A percentile compares a stretch with the other conserved stretches of the same genome.
phyloP scores from a whole-genome alignment of 2,797 vertebrate species.

The Falco naumanni region DNA sequence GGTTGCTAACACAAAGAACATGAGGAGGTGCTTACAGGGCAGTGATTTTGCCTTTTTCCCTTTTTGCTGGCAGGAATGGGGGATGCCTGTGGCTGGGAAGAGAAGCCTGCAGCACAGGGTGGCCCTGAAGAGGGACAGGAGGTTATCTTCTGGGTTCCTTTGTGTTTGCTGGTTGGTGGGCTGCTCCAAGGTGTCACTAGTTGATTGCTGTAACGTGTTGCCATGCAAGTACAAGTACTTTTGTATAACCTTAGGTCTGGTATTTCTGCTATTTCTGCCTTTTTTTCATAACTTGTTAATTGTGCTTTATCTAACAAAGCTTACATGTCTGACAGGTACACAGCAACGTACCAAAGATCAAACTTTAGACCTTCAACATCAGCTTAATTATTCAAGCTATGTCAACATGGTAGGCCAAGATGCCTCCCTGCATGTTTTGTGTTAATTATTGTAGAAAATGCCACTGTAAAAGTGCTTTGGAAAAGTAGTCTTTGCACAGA shows the following conservation, averaged over 20 bases:
- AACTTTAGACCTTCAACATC: neutral
- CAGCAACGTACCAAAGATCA: neutral
- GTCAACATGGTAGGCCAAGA: neutral
- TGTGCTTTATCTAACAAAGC: neutral
- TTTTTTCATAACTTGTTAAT: neutral
- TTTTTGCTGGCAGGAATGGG: neutral
- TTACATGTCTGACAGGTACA: neutral
- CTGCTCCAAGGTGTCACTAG: neutral
- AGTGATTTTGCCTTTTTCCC: neutral
- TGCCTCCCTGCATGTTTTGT: neutral
- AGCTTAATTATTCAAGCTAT: neutral
- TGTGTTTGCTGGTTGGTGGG: neutral
- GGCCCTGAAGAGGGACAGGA: no score
- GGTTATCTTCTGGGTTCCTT: accelerated
- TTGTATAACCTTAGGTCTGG: neutral
- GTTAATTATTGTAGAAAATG: neutral
- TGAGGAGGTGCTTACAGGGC: accelerated
- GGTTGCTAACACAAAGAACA: neutral
- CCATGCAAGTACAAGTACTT: neutral
- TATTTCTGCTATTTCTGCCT: neutral
- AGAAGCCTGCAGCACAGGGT: neutral
- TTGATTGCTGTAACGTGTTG: neutral
- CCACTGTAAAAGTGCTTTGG: accelerated
- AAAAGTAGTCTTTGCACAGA: neutral
- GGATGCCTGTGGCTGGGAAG: accelerated